These are phyloP conservation scores for Muscicapa comitata DNA, from an alignment of 2,797 vertebrate species.

Conservation along the genomic window DNA sequence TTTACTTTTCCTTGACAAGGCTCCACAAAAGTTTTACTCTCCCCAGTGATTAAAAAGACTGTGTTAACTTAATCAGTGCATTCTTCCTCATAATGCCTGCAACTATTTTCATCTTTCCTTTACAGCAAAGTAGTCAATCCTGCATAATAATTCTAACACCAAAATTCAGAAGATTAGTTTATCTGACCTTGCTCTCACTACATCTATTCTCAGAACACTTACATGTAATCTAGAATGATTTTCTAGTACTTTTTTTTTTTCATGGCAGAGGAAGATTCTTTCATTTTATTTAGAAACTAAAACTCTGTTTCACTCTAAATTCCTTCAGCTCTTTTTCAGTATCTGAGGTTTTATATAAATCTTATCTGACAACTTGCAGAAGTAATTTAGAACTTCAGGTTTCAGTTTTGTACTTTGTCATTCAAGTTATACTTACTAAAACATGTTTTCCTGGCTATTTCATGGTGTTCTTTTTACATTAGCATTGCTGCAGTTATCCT, in stretches of 20 bases:
- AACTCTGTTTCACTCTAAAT: background rate
- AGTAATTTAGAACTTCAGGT: background rate
- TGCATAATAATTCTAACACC: background rate
- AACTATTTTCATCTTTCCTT: background rate
- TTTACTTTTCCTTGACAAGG: background rate
- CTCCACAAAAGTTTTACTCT: background rate
- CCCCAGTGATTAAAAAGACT: background rate
- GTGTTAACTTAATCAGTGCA: background rate
- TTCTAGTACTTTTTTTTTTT: background rate
- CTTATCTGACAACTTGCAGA: background rate
- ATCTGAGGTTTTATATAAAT: background rate
- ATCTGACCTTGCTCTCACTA: background rate
- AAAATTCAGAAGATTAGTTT: background rate
- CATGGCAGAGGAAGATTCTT: background rate
- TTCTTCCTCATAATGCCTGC: background rate
- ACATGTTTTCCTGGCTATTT: background rate
- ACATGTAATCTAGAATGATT: background rate
- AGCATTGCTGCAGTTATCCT: background rate
- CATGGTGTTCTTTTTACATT: background rate
- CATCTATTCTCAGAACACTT: background rate
- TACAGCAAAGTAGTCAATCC: background rate
- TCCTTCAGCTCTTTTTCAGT: background rate
- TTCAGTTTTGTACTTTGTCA: background rate
- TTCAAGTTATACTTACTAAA: background rate
- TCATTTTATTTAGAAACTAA: background rate